These are phyloP conservation scores for Engystomops pustulosus DNA, from an alignment of 2,113 vertebrate genomes.

Conservation along the genomic window DNA sequence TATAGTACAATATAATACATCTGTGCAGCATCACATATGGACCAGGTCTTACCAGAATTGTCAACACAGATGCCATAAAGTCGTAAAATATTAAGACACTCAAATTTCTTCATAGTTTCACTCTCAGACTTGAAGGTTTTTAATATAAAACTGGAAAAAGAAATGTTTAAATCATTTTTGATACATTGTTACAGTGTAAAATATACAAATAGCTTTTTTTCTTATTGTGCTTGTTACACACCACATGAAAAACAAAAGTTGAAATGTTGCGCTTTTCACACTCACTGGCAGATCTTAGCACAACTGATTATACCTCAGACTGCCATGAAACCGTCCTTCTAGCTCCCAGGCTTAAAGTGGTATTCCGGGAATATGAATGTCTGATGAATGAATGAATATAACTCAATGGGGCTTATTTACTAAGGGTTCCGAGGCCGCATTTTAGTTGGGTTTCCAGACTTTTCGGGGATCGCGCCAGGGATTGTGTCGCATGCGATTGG, in stretches of 20 bases:
- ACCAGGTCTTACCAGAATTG: conserved; percentile 72
- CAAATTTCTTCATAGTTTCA: conserved; percentile 83
- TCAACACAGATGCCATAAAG: conserved; percentile 89
- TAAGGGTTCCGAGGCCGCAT: too few species aligned
- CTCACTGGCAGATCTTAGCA: background rate
- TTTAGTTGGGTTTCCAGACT: too few species aligned
- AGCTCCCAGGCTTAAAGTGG: too few species aligned
- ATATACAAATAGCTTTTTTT: too few species aligned
- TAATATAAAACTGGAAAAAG: conserved; percentile 72
- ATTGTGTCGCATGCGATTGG: too few species aligned
- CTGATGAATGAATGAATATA: too few species aligned
- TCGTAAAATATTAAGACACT: conserved; percentile 86
- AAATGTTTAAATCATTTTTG: background rate
- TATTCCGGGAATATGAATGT: too few species aligned
- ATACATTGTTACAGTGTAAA: too few species aligned
- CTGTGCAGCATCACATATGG: background rate
- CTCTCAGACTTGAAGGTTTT: conserved; percentile 79
- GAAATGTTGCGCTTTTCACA: background rate
- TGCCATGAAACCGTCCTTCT: too few species aligned
- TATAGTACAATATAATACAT: too few species aligned
- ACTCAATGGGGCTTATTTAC: too few species aligned
- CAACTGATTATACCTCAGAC: background rate
- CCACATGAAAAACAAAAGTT: background rate
- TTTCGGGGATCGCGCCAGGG: too few species aligned
- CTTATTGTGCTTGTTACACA: background rate